Percentiles rank a stretch among this genome's conserved stretches.
phyloP scores from a whole-genome alignment of 2,888 invertebrate species.

The Choreutis nemorana region DNA sequence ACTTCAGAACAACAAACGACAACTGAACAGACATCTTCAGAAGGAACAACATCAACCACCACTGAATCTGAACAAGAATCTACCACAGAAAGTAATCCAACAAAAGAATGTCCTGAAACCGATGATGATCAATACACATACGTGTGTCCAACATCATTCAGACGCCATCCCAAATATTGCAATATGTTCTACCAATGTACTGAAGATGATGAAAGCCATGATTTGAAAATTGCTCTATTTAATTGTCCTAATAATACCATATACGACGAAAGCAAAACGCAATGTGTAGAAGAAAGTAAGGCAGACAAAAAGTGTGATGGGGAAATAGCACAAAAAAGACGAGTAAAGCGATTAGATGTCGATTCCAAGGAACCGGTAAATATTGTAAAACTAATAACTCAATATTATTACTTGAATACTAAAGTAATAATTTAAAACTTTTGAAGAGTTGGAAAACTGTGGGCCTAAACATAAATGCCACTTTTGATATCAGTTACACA shows the following conservation, averaged over 20 bases:
- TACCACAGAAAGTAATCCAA: slow-evolving; percentile 19
- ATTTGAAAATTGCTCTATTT: slow-evolving; percentile 77
- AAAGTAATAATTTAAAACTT: background rate
- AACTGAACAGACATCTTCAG: slow-evolving; percentile 13
- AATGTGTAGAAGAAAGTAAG: slow-evolving; percentile 73
- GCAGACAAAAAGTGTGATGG: slow-evolving; percentile 66
- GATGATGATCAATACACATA: slow-evolving; percentile 75
- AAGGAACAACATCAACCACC: slow-evolving; percentile 12
- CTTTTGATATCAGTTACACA: too few species aligned
- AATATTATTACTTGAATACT: background rate
- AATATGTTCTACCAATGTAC: slow-evolving; percentile 87
- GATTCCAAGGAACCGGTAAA: slow-evolving; percentile 68
- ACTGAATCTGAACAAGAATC: slow-evolving; percentile 16
- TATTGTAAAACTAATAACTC: slow-evolving; percentile 6
- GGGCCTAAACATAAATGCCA: too few species aligned
- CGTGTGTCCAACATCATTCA: slow-evolving; percentile 85
- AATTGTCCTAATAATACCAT: slow-evolving; percentile 81
- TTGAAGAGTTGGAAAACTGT: background rate
- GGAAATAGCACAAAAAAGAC: slow-evolving; percentile 57
- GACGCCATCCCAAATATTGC: slow-evolving; percentile 83
- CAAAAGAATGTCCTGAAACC: slow-evolving; percentile 59
- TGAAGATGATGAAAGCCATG: slow-evolving; percentile 68
- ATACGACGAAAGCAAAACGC: slow-evolving; percentile 75
- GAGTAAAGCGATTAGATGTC: slow-evolving; percentile 61
- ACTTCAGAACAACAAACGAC: slow-evolving; percentile 14